A percentile compares a stretch with the other conserved stretches of the same genome.
Evolutionary conservation across 2,888 invertebrate genomes (phyloP).

Genomic region (Myathropa florea): DNA sequence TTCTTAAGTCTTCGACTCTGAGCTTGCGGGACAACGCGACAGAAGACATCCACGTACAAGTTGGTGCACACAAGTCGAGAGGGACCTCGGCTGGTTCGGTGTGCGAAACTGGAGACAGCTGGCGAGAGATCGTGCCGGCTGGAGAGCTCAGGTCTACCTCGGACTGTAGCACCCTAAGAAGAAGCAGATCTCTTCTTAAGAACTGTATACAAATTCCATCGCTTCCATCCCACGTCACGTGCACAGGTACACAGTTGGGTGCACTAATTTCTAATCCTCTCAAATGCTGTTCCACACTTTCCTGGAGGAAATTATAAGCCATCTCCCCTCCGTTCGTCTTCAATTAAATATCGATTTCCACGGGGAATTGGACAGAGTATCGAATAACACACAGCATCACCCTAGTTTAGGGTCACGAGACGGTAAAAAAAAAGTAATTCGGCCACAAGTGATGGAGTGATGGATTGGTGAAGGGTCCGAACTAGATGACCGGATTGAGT

Average conservation of each 20-base stretch:
- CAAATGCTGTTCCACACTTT: neutral
- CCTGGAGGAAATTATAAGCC: neutral
- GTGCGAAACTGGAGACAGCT: too few relatives aligned
- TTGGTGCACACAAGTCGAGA: too few relatives aligned
- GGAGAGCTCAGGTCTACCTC: too few relatives aligned
- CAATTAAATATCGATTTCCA: constrained; percentile 15
- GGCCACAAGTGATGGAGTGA: neutral
- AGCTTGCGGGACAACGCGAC: too few relatives aligned
- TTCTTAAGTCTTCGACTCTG: too few relatives aligned
- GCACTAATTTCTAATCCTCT: neutral
- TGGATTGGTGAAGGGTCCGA: neutral
- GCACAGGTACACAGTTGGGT: neutral
- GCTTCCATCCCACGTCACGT: neutral
- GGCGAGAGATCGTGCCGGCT: too few relatives aligned
- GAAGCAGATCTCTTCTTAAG: neutral
- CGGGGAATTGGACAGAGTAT: constrained; percentile 1
- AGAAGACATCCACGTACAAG: too few relatives aligned
- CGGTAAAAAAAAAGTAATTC: neutral
- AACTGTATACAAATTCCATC: neutral
- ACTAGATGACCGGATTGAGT: constrained; percentile 30
- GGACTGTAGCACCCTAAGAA: too few relatives aligned
- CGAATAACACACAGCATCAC: constrained; percentile 26
- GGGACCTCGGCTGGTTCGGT: too few relatives aligned
- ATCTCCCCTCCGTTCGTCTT: neutral
- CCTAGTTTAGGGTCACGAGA: constrained; percentile 20